Evolutionary conservation across 2,888 invertebrate species (phyloP).

Genomic region (Drosophila mettleri): DNA sequence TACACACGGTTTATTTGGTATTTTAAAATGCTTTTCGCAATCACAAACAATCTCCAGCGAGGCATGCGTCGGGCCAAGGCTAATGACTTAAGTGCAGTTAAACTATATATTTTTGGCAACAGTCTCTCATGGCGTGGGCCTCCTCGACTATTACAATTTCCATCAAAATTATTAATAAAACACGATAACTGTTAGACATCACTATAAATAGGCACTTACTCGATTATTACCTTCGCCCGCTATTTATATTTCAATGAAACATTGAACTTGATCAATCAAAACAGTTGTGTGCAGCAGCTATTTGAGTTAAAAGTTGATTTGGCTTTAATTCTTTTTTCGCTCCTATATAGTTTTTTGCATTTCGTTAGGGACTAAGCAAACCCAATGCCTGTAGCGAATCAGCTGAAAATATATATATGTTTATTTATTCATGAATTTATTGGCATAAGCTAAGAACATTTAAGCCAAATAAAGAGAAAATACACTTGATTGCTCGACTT

Average conservation of each 20-base stretch:
- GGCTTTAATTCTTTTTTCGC: constrained; percentile 19
- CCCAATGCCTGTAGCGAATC: constrained; percentile 58
- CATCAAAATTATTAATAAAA: constrained; percentile 57
- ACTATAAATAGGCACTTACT: constrained; percentile 61
- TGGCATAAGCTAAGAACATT: constrained; percentile 40
- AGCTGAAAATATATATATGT: constrained; percentile 27
- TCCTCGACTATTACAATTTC: constrained; percentile 24
- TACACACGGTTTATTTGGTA: constrained; percentile 12
- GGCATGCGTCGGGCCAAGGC: constrained; percentile 23
- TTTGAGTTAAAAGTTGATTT: constrained; percentile 32
- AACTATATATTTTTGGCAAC: constrained; percentile 31
- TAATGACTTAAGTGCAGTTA: constrained; percentile 34
- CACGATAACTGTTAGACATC: constrained; percentile 36
- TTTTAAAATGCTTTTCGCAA: constrained; percentile 13
- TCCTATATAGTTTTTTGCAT: not conserved
- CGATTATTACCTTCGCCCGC: constrained; percentile 34
- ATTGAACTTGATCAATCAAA: constrained; percentile 65
- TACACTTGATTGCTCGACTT: constrained; percentile 38
- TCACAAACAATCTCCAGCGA: constrained; percentile 20
- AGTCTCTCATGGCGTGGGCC: constrained; percentile 9
- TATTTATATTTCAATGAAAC: constrained; percentile 47
- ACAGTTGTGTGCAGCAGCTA: constrained; percentile 43
- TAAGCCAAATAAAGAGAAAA: not conserved
- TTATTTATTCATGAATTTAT: constrained; percentile 19
- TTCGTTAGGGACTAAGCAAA: constrained; percentile 62